Percentiles rank a stretch among this genome's conserved stretches.
Evolutionary conservation across 2,888 invertebrate genomes (phyloP).

Genomic region (Cacoxenus indagator): DNA sequence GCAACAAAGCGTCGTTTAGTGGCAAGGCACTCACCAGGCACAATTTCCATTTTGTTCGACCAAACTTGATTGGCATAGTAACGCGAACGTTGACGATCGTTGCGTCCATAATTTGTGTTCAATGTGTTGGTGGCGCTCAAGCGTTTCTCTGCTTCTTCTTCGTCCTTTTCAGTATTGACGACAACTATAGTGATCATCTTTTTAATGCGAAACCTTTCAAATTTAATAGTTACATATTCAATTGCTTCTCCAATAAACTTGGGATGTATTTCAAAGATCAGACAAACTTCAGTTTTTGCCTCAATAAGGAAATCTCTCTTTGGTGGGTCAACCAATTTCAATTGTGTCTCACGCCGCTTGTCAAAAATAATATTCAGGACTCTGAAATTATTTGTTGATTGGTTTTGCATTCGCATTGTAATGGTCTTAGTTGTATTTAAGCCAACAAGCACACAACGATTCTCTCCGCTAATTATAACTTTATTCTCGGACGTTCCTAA

Average conservation of each 20-base stretch:
- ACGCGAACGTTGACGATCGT: conserved; percentile 45
- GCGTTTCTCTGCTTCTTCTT: conserved; percentile 38
- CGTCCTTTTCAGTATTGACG: conserved; percentile 46
- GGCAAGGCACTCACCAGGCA: conserved; percentile 74
- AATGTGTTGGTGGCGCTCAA: conserved; percentile 36
- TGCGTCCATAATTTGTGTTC: conserved; percentile 21
- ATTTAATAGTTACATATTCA: conserved; percentile 50
- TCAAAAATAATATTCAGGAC: conserved; percentile 1
- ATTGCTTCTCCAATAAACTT: conserved; percentile 53
- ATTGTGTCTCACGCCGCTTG: conserved; percentile 1
- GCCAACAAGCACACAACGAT: conserved; percentile 4
- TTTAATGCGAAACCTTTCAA: conserved; percentile 51
- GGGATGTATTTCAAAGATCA: conserved; percentile 49
- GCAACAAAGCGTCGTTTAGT: conserved; percentile 76
- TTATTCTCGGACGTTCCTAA: background rate
- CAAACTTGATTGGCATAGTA: conserved; percentile 61
- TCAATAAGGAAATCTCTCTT: background rate
- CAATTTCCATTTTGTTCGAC: conserved; percentile 53
- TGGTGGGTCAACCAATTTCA: background rate
- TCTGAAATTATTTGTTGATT: background rate
- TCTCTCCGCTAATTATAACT: background rate
- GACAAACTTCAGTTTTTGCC: background rate
- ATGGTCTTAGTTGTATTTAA: background rate
- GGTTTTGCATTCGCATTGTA: background rate
- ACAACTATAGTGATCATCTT: conserved; percentile 58